Evolutionary conservation across 2,797 vertebrate genomes (phyloP), one percentile per base, ranked within the genome.

Genomic region (Nothura maculosa): DNA sequence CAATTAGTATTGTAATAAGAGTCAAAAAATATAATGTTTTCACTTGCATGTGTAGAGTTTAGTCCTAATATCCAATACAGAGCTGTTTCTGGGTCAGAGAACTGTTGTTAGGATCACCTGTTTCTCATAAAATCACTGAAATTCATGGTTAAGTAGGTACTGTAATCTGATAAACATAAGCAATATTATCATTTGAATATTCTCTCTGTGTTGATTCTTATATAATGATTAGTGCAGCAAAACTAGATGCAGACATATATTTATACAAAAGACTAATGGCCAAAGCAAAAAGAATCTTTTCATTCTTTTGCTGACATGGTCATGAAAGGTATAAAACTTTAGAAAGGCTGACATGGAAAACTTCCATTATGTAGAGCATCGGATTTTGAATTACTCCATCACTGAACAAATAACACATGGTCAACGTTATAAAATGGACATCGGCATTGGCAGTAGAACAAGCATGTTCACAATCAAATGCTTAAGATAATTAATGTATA

Each of bases 311-410:
- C 28, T 76, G 28, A 36, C 9, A 14, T 52, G 30, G 2, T 10
- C 43, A 82, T 61, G 73, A 27, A 52, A 32, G 13, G 3, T 22
- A 32, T 11, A 36, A 42, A 52, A 1, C 0, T 0, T 5, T 28
- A 25, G 48, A 80, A 82, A 4, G 13, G 47, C 5, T 7, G 2
- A 1, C 3, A 64, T 50, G 40, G 89, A 86, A 86, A 21, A 1
- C 4, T 55, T 58, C 30, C 19, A 4, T 77, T 87, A 17, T 18
- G 11, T 16, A 38, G 10, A 76, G 2, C 13, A 12, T 7, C 17
- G 58, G 54, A 54, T 32, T 85, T 66, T 58, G 15, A 77, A 61
- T 72, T 64, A 28, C 32, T 2, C 0, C 77, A 28, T 32, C 28
- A 61, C 42, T 72, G 57, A 82, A 57, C 17, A 1, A 4, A 80